Evolutionary conservation across 92 coral and sea anemone species (phyloP).

Genomic region (Epizoanthus illoricatus): DNA sequence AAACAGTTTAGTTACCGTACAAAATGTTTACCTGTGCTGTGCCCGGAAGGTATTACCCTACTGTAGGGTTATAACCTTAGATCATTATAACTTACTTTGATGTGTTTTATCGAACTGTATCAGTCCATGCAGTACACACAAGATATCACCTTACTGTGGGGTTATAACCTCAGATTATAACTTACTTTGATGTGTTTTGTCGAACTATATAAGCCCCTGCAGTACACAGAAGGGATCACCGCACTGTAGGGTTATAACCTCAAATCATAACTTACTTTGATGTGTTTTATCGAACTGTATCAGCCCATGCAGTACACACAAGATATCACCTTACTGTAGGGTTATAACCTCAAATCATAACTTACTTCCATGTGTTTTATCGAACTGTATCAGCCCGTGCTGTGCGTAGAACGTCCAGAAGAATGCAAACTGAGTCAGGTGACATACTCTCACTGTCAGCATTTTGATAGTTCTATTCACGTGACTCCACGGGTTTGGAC

Average conservation of each 20-base stretch:
- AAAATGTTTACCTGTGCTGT: conserved; percentile 50
- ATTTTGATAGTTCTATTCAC: conserved; percentile 83
- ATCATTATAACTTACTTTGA: too few relatives aligned
- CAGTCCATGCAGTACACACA: too few relatives aligned
- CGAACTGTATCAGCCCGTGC: conserved; percentile 76
- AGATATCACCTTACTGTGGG: neutral
- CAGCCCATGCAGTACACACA: too few relatives aligned
- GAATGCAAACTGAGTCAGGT: conserved; percentile 94
- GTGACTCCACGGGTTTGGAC: conserved; percentile 88
- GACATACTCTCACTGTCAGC: conserved; percentile 89
- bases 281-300: too few relatives aligned
- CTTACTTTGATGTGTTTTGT: conserved; percentile 76
- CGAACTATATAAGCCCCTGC: conserved; percentile 76
- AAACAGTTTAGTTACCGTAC: too few relatives aligned
- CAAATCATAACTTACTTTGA: too few relatives aligned
- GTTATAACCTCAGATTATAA: neutral
- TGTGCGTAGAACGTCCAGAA: conserved; percentile 92
- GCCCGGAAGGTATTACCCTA: conserved; percentile 53
- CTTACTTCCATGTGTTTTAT: conserved; percentile 75
- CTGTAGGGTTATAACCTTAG: too few relatives aligned
- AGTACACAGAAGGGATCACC: conserved; percentile 59
- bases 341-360: neutral
- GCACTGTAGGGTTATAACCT: too few relatives aligned
- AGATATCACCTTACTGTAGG: neutral
- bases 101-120: too few relatives aligned